These are phyloP conservation scores for Kryptolebias marmoratus DNA, from an alignment of 2,113 vertebrate species.

Conservation along the genomic window DNA sequence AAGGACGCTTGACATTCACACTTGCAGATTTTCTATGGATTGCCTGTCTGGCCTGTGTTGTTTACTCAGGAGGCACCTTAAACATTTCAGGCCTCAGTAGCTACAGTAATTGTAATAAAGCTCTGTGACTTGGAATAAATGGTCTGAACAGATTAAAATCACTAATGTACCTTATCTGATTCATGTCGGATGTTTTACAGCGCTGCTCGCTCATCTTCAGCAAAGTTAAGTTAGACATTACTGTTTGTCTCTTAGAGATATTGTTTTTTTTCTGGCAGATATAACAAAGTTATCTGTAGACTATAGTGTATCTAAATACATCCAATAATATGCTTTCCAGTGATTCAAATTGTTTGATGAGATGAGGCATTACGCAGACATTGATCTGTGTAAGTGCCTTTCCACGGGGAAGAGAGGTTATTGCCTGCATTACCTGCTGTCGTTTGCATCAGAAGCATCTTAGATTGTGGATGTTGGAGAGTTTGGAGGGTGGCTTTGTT, in stretches of 20 bases:
- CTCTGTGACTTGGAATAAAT: not conserved
- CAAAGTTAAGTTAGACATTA: not conserved
- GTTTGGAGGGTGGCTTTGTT: slow-evolving; percentile 29
- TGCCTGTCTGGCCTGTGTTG: not conserved
- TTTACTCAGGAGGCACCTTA: not conserved
- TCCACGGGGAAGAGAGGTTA: slow-evolving; percentile 63
- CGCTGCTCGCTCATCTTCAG: not conserved
- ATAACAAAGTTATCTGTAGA: slow-evolving; percentile 20
- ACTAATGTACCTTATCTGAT: not conserved
- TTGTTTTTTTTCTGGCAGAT: not conserved
- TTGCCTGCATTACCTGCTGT: slow-evolving; percentile 68
- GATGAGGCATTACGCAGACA: slow-evolving; percentile 58
- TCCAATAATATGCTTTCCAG: slow-evolving; percentile 45
- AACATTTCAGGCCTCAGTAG: not conserved
- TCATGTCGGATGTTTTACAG: not conserved
- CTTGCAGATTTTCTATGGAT: not conserved
- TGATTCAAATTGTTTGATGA: slow-evolving; percentile 51
- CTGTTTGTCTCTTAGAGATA: not conserved
- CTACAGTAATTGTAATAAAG: not conserved
- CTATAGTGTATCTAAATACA: slow-evolving; percentile 35
- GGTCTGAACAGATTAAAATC: not conserved
- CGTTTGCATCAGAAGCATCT: slow-evolving; percentile 47
- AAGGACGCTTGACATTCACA: not conserved
- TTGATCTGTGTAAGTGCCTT: slow-evolving; percentile 80
- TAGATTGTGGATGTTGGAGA: slow-evolving; percentile 24